Evolutionary conservation across 2,113 vertebrate species (phyloP).

Genomic region (Pimephales promelas): DNA sequence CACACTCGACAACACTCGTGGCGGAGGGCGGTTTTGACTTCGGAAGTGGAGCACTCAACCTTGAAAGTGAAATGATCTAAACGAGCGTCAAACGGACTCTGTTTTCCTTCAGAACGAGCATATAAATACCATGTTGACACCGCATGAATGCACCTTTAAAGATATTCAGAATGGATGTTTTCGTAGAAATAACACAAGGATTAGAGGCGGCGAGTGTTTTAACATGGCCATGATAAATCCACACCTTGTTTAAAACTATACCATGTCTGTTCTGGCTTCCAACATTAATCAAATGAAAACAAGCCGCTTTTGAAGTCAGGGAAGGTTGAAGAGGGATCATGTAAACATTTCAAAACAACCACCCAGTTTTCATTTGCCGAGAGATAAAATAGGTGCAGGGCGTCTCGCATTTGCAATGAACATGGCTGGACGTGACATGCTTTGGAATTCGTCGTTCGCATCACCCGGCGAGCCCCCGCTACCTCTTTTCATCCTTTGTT

Average conservation of each 20-base stretch:
- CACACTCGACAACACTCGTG: slow-evolving; percentile 25
- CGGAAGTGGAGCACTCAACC: slow-evolving; percentile 60
- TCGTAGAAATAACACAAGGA: slow-evolving; percentile 26
- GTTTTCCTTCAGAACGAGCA: slow-evolving; percentile 31
- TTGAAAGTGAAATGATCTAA: slow-evolving; percentile 57
- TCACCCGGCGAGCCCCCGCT: slow-evolving; percentile 84
- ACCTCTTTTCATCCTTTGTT: slow-evolving; percentile 99
- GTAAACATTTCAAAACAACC: slow-evolving; percentile 75
- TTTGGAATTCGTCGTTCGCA: slow-evolving; percentile 92
- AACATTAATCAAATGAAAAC: slow-evolving; percentile 65
- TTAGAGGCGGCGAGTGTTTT: slow-evolving; percentile 11
- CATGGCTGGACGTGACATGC: slow-evolving; percentile 93
- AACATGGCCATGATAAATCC: not conserved
- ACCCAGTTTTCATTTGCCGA: slow-evolving; percentile 67
- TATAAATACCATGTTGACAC: slow-evolving; percentile 17
- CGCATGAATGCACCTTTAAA: not conserved
- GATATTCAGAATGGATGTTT: not conserved
- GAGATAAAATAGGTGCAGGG: slow-evolving; percentile 90
- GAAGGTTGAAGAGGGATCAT: slow-evolving; percentile 61
- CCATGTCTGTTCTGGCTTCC: slow-evolving; percentile 53
- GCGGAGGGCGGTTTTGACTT: slow-evolving; percentile 54
- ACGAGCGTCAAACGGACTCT: slow-evolving; percentile 1
- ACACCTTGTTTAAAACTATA: slow-evolving; percentile 40
- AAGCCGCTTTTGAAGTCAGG: slow-evolving; percentile 69
- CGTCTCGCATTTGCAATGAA: slow-evolving; percentile 93